A percentile compares a stretch with the other conserved stretches of the same genome.
Evolutionary conservation across 2,797 vertebrate species (phyloP).

Genomic region (Lophotriccus pileatus): DNA sequence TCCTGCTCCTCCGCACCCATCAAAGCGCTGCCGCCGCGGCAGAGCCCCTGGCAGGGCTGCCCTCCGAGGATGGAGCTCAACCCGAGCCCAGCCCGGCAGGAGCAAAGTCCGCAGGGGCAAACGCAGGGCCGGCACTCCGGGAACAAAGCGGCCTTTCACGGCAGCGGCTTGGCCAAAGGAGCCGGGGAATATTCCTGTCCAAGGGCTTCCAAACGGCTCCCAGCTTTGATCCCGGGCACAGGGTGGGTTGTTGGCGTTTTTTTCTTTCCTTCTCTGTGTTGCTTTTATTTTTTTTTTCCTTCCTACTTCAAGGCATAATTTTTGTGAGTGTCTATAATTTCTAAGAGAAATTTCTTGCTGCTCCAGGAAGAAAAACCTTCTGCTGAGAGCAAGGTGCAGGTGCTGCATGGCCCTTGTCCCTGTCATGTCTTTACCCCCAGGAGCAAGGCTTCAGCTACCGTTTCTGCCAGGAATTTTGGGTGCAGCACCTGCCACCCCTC

Average conservation of each 20-base stretch:
- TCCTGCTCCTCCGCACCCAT: not conserved
- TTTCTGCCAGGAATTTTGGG: not conserved
- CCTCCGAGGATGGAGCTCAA: not conserved
- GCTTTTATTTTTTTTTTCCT: not conserved
- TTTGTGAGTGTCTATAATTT: not conserved
- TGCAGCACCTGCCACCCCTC: not conserved
- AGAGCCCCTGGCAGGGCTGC: not conserved
- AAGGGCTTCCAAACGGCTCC: conserved; percentile 6
- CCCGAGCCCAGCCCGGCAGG: rapidly evolving
- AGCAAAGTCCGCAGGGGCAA: not conserved
- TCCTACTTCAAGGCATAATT: not conserved
- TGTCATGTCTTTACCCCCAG: rapidly evolving
- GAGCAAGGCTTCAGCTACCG: not conserved
- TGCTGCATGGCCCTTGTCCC: rapidly evolving
- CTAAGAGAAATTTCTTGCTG: not conserved
- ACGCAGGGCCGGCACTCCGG: not conserved
- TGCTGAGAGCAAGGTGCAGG: not conserved
- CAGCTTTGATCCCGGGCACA: conserved; percentile 38
- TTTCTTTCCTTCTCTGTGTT: not conserved
- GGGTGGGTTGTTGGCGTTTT: not conserved
- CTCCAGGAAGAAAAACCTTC: not conserved
- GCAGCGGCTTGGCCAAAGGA: not conserved
- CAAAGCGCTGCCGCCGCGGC: rapidly evolving
- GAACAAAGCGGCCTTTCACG: conserved; percentile 58
- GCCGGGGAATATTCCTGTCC: not conserved